phyloP scores from a whole-genome alignment of 2,888 invertebrate genomes.

The Eilema depressum region DNA sequence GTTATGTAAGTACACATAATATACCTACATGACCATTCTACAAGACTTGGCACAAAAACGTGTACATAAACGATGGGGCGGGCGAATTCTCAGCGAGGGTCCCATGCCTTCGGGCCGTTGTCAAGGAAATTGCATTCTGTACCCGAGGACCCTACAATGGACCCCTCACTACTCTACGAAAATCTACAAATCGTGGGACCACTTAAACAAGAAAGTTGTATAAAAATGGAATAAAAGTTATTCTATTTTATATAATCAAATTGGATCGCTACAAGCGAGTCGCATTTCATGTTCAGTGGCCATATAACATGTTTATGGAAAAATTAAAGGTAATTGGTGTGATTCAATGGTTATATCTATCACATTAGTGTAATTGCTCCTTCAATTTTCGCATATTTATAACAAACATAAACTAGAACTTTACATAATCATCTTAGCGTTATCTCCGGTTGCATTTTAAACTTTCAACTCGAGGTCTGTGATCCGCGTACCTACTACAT shows the following conservation, averaged over 20 bases:
- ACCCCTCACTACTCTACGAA: constrained; percentile 48
- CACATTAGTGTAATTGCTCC: not conserved
- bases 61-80: constrained; percentile 58
- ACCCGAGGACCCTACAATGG: constrained; percentile 57
- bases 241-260: not conserved
- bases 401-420: not conserved
- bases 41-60: constrained; percentile 24
- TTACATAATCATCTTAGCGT: no score
- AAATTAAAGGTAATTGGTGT: not conserved
- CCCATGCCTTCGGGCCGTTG: constrained; percentile 68
- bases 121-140: constrained; percentile 80
- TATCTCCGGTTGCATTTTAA: no score
- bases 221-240: not conserved
- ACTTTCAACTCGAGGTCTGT: no score
- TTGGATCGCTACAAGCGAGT: not conserved
- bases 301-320: not conserved
- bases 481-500: no score
- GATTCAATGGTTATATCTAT: not conserved
- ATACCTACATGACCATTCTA: constrained; percentile 7
- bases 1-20: not conserved
- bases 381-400: not conserved
- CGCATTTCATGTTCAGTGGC: no score
- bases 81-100: constrained; percentile 61
- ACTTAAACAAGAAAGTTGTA: not conserved
- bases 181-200: constrained; percentile 48